These are phyloP conservation scores for Barypeithes pellucidus DNA, from an alignment of 2,888 invertebrate genomes.

Conservation along the genomic window DNA sequence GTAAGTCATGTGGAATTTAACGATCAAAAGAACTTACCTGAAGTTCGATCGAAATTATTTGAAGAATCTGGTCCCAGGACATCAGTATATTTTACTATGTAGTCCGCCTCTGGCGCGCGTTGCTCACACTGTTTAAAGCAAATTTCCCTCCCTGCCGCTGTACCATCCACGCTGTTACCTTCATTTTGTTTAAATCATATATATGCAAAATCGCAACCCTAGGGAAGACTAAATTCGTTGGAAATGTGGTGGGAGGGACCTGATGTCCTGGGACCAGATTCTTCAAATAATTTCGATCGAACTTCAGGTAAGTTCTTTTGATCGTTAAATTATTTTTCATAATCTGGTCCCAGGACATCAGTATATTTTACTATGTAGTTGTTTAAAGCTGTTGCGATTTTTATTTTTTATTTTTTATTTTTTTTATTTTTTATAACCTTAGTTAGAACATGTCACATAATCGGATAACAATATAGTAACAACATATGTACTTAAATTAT, in stretches of 20 bases:
- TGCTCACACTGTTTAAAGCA: conserved; percentile 1
- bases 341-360: conserved; percentile 12
- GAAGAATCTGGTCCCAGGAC: not conserved
- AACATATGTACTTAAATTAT: not conserved
- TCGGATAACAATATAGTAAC: not conserved
- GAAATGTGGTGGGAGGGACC: not conserved
- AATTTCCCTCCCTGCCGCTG: no score
- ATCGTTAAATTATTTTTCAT: not conserved
- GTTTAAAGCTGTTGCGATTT: conserved; percentile 6
- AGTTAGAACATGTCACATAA: not conserved
- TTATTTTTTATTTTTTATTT: not conserved
- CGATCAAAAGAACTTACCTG: no score
- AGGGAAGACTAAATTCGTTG: not conserved
- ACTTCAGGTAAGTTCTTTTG: no score
- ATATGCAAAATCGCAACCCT: not conserved
- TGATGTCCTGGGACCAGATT: not conserved
- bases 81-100: conserved; percentile 3
- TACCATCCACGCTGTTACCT: no score
- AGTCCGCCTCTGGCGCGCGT: no score
- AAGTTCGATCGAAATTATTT: not conserved
- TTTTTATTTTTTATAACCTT: not conserved
- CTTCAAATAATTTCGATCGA: not conserved
- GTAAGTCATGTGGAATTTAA: no score
- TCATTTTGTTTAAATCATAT: no score
- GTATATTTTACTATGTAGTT: not conserved